These are phyloP conservation scores for Himantopus leucocephalus DNA, from an alignment of 2,113 vertebrate genomes.

Conservation along the genomic window DNA sequence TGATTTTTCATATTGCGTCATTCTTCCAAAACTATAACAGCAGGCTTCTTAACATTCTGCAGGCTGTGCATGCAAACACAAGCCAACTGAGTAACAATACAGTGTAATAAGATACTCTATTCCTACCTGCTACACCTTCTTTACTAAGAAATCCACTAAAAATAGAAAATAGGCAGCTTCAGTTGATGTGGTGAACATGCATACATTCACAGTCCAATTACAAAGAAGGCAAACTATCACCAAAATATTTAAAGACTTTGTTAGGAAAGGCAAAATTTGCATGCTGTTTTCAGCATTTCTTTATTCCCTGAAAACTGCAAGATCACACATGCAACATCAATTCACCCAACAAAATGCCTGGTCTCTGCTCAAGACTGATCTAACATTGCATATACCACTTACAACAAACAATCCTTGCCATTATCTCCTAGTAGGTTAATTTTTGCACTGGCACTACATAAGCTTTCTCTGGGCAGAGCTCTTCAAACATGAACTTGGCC, in stretches of 20 bases:
- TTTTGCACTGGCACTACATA: neutral
- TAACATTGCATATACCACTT: neutral
- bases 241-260: neutral
- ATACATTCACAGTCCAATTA: neutral
- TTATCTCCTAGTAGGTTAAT: neutral
- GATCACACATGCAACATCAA: neutral
- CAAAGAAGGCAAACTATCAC: neutral
- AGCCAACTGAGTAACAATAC: neutral
- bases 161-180: neutral
- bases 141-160: constrained; percentile 33
- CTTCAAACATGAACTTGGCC: neutral
- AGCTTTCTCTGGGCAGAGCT: neutral
- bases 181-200: neutral
- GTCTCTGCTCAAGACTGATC: neutral
- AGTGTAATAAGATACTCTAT: neutral
- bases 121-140: neutral
- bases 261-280: neutral
- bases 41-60: neutral
- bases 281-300: neutral
- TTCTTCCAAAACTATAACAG: neutral
- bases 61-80: neutral
- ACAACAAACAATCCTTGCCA: neutral
- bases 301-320: neutral
- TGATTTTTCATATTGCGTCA: neutral
- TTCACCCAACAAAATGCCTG: neutral